A percentile compares a stretch with the other conserved stretches of the same genome.
Evolutionary conservation across 2,888 invertebrate species (phyloP).

Genomic region (Schizotus pectinicornis): DNA sequence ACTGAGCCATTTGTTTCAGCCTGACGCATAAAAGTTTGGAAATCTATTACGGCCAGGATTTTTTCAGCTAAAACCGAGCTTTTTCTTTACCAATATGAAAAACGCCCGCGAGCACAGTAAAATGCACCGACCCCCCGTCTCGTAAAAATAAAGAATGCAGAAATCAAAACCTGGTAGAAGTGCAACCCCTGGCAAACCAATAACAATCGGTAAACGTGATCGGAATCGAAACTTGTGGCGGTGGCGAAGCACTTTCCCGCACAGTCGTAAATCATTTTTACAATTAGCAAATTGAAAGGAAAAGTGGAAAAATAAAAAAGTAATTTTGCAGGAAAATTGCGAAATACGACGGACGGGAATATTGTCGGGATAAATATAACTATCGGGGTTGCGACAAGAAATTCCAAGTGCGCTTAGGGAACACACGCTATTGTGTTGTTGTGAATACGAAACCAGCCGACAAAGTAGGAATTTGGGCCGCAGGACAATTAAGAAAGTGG

Average conservation of each 20-base stretch:
- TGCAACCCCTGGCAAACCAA: slow-evolving; percentile 42
- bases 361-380: background rate
- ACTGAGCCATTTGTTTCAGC: background rate
- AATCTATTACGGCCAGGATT: slow-evolving; percentile 13
- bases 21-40: background rate
- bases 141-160: slow-evolving; percentile 35
- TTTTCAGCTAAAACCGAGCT: background rate
- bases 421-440: too few species aligned
- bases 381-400: too few species aligned
- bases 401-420: too few species aligned
- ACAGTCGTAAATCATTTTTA: slow-evolving; percentile 48
- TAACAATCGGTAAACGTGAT: slow-evolving; percentile 49
- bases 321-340: slow-evolving; percentile 8
- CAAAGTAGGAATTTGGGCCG: too few species aligned
- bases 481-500: too few species aligned
- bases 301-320: slow-evolving; percentile 7
- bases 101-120: slow-evolving; percentile 8
- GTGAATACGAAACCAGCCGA: too few species aligned
- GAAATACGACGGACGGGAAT: slow-evolving; percentile 1
- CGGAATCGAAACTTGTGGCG: slow-evolving; percentile 39
- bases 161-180: slow-evolving; percentile 42
- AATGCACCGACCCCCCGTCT: slow-evolving; percentile 1
- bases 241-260: slow-evolving; percentile 28
- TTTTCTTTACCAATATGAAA: slow-evolving; percentile 6
- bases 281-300: slow-evolving; percentile 49